Evolutionary conservation across 2,888 invertebrate species (phyloP).

Genomic region (Neoascia interrupta): DNA sequence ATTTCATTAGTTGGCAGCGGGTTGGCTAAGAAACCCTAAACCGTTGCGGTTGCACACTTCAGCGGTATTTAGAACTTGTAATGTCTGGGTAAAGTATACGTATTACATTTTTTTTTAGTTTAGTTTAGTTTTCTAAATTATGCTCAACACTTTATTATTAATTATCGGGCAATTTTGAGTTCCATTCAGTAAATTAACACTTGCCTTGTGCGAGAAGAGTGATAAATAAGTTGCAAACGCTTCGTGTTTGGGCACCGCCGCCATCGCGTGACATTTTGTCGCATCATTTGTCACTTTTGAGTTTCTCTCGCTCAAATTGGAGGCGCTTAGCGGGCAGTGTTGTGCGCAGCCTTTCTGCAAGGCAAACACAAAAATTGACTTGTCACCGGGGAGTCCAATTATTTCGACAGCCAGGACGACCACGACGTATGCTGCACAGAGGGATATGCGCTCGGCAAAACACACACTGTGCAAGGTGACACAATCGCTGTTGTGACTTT

Average conservation of each 20-base stretch:
- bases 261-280: conserved; percentile 60
- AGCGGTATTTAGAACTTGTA: conserved; percentile 56
- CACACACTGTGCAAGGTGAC: no score
- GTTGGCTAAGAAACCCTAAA: conserved; percentile 47
- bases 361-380: conserved; percentile 32
- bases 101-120: conserved; percentile 22
- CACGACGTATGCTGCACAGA: conserved; percentile 5
- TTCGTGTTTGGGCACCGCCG: no score
- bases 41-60: conserved; percentile 57
- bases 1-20: no score
- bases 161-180: conserved; percentile 64
- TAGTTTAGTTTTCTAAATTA: conserved; percentile 24
- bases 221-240: conserved; percentile 49
- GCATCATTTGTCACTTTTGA: conserved; percentile 68
- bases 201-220: conserved; percentile 8
- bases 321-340: no score
- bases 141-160: conserved; percentile 45
- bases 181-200: conserved; percentile 66
- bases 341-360: no score
- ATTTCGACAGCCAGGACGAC: conserved; percentile 64
- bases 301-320: no score
- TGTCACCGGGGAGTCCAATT: conserved; percentile 64
- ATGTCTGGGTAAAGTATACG: neutral
- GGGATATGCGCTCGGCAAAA: no score
- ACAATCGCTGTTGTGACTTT: no score